Evolutionary conservation across 2,113 vertebrate genomes (phyloP).

Genomic region (Hepsetus odoe): DNA sequence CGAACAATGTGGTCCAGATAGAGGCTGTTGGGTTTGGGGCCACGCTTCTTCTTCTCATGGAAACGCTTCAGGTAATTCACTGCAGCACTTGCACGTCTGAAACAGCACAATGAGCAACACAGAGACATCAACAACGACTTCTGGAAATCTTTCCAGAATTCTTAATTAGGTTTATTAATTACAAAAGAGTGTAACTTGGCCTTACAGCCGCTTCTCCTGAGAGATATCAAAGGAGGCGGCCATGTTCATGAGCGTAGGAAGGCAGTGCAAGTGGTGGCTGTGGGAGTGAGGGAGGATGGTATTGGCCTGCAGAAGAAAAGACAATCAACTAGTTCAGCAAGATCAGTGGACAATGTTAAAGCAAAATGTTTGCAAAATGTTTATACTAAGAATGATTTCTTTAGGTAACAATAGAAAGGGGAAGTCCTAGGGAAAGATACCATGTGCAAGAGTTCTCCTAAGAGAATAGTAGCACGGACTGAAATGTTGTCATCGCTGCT

Average conservation of each 20-base stretch:
- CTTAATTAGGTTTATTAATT: not conserved
- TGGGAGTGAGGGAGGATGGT: conserved; percentile 97
- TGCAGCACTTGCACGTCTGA: conserved; percentile 91
- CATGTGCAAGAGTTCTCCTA: conserved; percentile 98
- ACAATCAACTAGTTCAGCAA: not conserved
- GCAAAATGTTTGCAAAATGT: too few species aligned
- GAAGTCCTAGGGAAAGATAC: conserved; percentile 69
- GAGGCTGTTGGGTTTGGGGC: conserved; percentile 93
- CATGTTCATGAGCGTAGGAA: conserved; percentile 97
- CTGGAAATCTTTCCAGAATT: not conserved
- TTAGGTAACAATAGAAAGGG: not conserved
- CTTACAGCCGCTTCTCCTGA: conserved; percentile 95
- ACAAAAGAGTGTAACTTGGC: not conserved
- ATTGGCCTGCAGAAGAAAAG: conserved; percentile 81
- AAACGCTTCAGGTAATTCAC: conserved; percentile 95
- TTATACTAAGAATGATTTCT: too few species aligned
- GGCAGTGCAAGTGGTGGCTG: conserved; percentile 96
- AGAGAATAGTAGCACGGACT: conserved; percentile 91
- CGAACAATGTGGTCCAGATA: conserved; percentile 97
- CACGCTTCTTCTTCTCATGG: conserved; percentile 96
- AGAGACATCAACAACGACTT: too few species aligned
- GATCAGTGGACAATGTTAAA: not conserved
- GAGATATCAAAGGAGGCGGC: conserved; percentile 96
- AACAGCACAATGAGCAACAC: conserved; percentile 38
- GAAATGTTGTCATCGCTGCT: conserved; percentile 93